Conservation (phyloP, 2,113 vertebrate species). For the Notarius quadriscutis region DNA sequence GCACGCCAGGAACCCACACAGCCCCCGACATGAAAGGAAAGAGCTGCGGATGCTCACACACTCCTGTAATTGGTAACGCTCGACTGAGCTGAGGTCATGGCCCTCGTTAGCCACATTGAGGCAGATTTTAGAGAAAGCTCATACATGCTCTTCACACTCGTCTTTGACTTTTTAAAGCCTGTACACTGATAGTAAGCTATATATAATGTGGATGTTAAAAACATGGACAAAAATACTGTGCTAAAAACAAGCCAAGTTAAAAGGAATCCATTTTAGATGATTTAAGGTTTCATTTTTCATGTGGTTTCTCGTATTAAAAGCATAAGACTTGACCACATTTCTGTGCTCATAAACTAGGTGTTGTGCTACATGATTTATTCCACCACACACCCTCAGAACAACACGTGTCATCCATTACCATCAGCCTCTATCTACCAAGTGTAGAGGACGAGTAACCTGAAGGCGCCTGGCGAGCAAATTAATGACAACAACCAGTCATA, state of each 20-base stretch:
- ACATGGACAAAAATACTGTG: not conserved
- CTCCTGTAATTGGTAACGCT: slow-evolving; percentile 64
- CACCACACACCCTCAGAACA: slow-evolving; percentile 6
- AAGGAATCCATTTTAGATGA: not conserved
- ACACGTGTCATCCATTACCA: slow-evolving; percentile 34
- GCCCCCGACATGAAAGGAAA: slow-evolving; percentile 80
- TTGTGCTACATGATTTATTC: slow-evolving; percentile 1
- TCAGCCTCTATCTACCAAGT: slow-evolving; percentile 12
- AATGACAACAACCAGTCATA: slow-evolving; percentile 55
- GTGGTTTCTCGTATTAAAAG: not conserved
- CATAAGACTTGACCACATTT: not conserved
- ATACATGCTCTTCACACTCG: slow-evolving; percentile 14
- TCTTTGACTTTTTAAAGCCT: not conserved
- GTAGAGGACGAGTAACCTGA: not conserved
- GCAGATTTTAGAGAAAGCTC: slow-evolving; percentile 64
- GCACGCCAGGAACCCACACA: slow-evolving; percentile 99
- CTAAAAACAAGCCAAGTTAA: not conserved
- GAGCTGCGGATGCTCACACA: slow-evolving; percentile 43
- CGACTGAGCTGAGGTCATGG: slow-evolving; percentile 71
- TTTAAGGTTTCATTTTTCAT: no score
- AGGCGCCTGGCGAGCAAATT: slow-evolving; percentile 43
- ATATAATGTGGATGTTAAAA: not conserved
- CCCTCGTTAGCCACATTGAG: slow-evolving; percentile 77
- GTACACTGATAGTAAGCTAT: not conserved
- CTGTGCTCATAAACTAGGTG: not conserved